These are phyloP conservation scores for Bombycilla garrulus DNA, from an alignment of 2,113 vertebrate genomes.

Conservation along the genomic window DNA sequence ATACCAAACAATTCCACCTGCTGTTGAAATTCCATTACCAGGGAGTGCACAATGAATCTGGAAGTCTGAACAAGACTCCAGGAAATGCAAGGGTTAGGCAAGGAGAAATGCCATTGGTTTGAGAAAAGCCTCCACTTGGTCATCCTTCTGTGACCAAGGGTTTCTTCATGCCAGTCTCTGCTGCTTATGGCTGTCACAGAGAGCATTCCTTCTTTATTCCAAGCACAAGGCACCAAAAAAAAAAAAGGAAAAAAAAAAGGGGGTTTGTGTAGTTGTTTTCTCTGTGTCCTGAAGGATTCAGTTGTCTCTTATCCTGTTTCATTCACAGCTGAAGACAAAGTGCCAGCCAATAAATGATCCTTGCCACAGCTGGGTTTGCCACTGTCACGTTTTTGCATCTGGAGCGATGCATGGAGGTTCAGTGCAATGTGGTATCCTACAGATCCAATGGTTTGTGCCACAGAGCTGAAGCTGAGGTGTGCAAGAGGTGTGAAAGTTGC, in stretches of 20 bases:
- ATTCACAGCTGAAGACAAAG: not conserved
- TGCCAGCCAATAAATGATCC: not conserved
- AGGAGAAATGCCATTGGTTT: not conserved
- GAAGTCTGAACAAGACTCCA: not conserved
- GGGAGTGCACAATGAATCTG: constrained; percentile 48
- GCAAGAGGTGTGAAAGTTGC: not conserved
- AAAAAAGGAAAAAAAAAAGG: too few relatives aligned
- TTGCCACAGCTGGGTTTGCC: not conserved
- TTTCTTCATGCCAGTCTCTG: not conserved
- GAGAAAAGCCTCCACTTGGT: not conserved
- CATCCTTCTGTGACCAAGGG: not conserved
- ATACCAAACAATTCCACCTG: constrained; percentile 67
- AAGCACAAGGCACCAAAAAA: not conserved
- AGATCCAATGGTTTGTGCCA: not conserved
- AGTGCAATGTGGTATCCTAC: not conserved
- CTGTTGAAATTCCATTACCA: constrained; percentile 53
- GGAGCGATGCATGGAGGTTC: accelerated
- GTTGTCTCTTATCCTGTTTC: not conserved
- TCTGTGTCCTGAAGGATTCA: too few relatives aligned
- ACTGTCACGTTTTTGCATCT: not conserved
- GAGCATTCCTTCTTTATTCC: not conserved
- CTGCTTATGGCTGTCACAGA: not conserved
- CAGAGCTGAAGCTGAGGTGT: not conserved
- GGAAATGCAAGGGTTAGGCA: constrained; percentile 13
- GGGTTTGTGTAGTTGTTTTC: too few relatives aligned